Evolutionary conservation across 2,797 vertebrate species (phyloP).

Genomic region (Coranthus polyacanthus): DNA sequence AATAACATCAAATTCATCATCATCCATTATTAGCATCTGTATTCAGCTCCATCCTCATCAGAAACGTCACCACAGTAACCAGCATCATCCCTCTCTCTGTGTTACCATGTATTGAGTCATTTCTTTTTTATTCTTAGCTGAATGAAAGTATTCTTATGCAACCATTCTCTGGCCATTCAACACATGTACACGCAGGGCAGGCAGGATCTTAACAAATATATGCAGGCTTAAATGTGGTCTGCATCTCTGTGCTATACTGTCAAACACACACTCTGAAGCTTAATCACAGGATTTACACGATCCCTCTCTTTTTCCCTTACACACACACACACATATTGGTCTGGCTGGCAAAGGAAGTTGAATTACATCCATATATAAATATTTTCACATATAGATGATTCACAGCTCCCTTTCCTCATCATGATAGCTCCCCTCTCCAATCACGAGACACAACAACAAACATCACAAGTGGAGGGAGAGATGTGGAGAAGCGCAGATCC

Average conservation of each 20-base stretch:
- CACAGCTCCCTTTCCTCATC: conserved; percentile 34
- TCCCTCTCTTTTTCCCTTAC: conserved; percentile 34
- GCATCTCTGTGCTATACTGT: conserved; percentile 44
- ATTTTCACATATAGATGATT: conserved; percentile 36
- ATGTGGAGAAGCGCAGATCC: conserved; percentile 41
- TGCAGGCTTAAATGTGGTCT: conserved; percentile 44
- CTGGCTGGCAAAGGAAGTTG: conserved; percentile 8
- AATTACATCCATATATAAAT: conserved; percentile 9
- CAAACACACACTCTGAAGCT: conserved; percentile 57
- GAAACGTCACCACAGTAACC: conserved; percentile 4
- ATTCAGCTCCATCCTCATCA: conserved; percentile 20
- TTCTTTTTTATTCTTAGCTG: conserved; percentile 51
- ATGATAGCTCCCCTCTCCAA: conserved; percentile 1
- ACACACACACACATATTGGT: conserved; percentile 21
- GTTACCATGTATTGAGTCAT: conserved; percentile 59
- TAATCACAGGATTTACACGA: conserved; percentile 70
- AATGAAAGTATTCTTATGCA: conserved; percentile 67
- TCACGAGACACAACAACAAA: conserved; percentile 25
- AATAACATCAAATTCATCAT: background rate
- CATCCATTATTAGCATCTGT: conserved; percentile 2
- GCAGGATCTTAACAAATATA: conserved; percentile 31
- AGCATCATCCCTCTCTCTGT: conserved; percentile 20
- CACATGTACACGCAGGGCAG: conserved; percentile 23
- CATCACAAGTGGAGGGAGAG: conserved; percentile 33
- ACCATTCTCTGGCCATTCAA: conserved; percentile 51